Evolutionary conservation across 2,888 invertebrate species (phyloP), one percentile per base, ranked within the genome.

Genomic region (Thereva unica): DNA sequence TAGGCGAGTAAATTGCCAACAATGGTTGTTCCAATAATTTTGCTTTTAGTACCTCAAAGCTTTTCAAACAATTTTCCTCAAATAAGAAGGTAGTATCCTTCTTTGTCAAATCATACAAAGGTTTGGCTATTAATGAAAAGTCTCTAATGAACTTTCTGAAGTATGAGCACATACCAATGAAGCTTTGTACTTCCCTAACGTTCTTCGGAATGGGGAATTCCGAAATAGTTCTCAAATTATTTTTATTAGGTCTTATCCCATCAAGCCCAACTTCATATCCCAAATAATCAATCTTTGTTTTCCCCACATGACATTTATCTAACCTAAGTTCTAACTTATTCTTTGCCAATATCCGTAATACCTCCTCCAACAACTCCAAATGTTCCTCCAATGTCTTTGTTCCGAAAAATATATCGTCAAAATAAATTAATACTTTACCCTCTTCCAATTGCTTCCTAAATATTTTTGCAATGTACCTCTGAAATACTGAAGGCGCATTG

Each of bases 41-140:
- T 45, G 50, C n/a, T 50, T 72, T 73, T 38, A 74, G 66, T 4
- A 4, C 50, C 42, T 74, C 70, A 67, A 75, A 76, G 45, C 73
- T 56, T 23, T 72, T 37, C 1, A 3, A 45, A 4, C 63, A 74
- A 70, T 5, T 68, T 10, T 9, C 53, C 9, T 5, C 70, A 70
- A 69, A 72, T 74, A 10, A 52, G 12, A 68, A 74, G 74, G 5
- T 50, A 47, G 5, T 37, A 49, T 66, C 68, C 66, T 57, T 72
- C 74, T 9, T 54, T n/a, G 38, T n/a, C 9, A 57, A 23, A 44
- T 47, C 12, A 12, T 59, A 59, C 1, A 59, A n/a, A 5, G 47
- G 59, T 6, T 37, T 23, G 37, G 59, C 59, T 35, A 59, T 23
- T 4, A 2, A 45, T 7, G 59, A 34, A 47, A 59, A 59, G 0